Evolutionary conservation across 2,888 invertebrate species (phyloP).

Genomic region (Branchellion lobata): DNA sequence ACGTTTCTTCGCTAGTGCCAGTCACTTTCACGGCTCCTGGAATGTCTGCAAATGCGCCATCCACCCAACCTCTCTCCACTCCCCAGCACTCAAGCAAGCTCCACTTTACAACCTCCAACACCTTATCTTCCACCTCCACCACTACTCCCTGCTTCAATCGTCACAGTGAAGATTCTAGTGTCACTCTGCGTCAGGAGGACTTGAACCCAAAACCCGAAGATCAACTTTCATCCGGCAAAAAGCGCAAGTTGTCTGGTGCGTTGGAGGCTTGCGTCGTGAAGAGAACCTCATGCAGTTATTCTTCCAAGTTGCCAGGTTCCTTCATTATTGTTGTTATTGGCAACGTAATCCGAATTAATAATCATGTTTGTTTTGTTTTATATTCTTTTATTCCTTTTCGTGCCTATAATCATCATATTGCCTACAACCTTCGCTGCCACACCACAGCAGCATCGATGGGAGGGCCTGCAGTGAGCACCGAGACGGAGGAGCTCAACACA

Average conservation of each 20-base stretch:
- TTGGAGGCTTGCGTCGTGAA: not conserved
- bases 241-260: not conserved
- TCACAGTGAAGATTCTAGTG: not conserved
- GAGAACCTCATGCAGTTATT: too few relatives aligned
- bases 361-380: not conserved
- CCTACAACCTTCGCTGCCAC: not conserved
- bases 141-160: not conserved
- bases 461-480: too few relatives aligned
- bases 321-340: too few relatives aligned
- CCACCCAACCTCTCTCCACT: not conserved
- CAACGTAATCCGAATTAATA: not conserved
- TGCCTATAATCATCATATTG: too few relatives aligned
- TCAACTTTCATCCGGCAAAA: not conserved
- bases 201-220: not conserved
- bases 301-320: too few relatives aligned
- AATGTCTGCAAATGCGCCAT: not conserved
- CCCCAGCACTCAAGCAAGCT: not conserved
- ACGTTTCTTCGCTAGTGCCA: too few relatives aligned
- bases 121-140: not conserved
- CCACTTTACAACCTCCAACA: too few relatives aligned
- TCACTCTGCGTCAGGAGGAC: not conserved
- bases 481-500: not conserved
- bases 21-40: not conserved
- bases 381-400: too few relatives aligned
- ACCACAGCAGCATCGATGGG: not conserved